phyloP scores from a whole-genome alignment of 2,797 vertebrate species.

The Myotis findleyi region DNA sequence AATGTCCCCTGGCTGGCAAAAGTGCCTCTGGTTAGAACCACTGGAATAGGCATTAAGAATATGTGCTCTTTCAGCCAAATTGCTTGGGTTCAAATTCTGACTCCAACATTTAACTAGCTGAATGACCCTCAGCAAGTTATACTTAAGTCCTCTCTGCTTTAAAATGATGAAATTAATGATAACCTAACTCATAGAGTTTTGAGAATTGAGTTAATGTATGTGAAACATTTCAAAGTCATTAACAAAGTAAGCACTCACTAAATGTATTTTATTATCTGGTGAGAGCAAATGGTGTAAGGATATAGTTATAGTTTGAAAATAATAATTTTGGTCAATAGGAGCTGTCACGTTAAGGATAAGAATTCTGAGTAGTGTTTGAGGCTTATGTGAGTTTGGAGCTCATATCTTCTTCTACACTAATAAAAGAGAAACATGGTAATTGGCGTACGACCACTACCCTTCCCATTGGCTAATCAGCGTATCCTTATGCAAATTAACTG shows the following conservation, averaged over 20 bases:
- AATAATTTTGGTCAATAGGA: constrained; percentile 27
- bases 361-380: background rate
- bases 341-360: background rate
- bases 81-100: background rate
- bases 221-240: constrained; percentile 32
- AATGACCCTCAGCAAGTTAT: constrained; percentile 9
- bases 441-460: too few relatives aligned
- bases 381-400: background rate
- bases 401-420: too few relatives aligned
- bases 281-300: background rate
- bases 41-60: background rate
- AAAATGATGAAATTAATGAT: constrained; percentile 23
- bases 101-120: background rate
- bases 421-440: too few relatives aligned
- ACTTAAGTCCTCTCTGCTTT: constrained; percentile 47
- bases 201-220: constrained; percentile 22
- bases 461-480: too few relatives aligned
- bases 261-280: constrained; percentile 31
- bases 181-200: background rate
- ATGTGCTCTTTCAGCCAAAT: background rate
- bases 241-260: background rate
- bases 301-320: constrained; percentile 46
- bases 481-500: too few relatives aligned
- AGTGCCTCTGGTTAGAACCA: constrained; percentile 1
- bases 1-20: background rate